phyloP scores from a whole-genome alignment of 2,888 invertebrate species.

The Chesias legatella region DNA sequence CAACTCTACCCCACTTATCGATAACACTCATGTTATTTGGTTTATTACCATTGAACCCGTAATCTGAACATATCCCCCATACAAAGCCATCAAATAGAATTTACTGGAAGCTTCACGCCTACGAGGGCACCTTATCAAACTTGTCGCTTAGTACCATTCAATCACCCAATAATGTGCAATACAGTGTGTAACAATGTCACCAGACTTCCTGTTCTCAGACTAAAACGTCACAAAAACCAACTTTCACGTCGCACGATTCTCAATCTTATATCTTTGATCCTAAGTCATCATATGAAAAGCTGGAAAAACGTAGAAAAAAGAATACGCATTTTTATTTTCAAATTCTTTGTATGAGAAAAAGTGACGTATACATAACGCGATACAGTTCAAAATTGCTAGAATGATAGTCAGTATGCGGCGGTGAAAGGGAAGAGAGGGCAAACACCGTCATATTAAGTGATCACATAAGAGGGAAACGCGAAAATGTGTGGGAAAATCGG shows the following conservation, averaged over 20 bases:
- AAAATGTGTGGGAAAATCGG: constrained; percentile 80
- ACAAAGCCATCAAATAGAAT: constrained; percentile 36
- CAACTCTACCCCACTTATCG: constrained; percentile 6
- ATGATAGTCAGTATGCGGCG: constrained; percentile 16
- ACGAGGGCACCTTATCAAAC: constrained; percentile 71
- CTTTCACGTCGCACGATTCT: constrained; percentile 21
- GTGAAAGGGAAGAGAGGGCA: constrained; percentile 70
- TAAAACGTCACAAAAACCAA: constrained; percentile 35
- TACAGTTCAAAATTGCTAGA: constrained; percentile 34
- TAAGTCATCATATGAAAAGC: constrained; percentile 7
- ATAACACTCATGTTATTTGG: constrained; percentile 6
- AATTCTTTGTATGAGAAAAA: constrained; percentile 13
- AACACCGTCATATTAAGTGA: constrained; percentile 79
- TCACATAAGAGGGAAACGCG: constrained; percentile 78
- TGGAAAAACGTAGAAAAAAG: constrained; percentile 47
- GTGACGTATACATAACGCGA: fast-evolving
- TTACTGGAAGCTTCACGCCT: constrained; percentile 25
- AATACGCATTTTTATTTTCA: constrained; percentile 54
- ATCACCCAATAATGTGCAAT: constrained; percentile 80
- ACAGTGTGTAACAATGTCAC: constrained; percentile 78
- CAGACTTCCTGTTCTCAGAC: constrained; percentile 48
- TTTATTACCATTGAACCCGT: background rate
- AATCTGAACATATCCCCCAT: constrained; percentile 15
- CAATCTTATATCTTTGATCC: constrained; percentile 21
- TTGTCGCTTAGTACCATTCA: constrained; percentile 75